Base-by-base conservation (phyloP, 2,797 vertebrate species). In the Phataginus tricuspis region DNA sequence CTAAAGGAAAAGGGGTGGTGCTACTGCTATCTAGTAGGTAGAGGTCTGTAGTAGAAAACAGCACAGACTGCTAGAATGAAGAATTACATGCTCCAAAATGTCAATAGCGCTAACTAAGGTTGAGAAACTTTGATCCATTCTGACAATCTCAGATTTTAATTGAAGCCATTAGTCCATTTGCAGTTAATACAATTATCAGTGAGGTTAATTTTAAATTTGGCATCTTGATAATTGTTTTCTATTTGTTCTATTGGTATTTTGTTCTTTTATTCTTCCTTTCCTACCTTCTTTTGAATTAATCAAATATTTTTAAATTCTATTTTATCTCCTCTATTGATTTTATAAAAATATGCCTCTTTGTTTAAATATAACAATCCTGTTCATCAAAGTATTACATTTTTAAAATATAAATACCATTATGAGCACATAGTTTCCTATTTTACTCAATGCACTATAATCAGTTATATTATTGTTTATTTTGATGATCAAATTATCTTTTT, bases 121-220 rank as follows among this genome's bases (percentile, higher is more conserved):
- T 92, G 57, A 75, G 51, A 83, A 83, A 83, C 16, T 82, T 72
- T 86, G 21, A 68, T 92, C 15, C 85, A 85, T 27, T 85, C 34
- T 79, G 57, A 88, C 23, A 84, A 69, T 25, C 39, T 83, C 42
- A 84, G 21, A 72, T 93, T 90, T 87, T 55, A 91, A 74, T n/a
- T 82, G 64, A 83, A 91, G 14, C 18, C 31, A 72, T 71, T 91
- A 88, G 14, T 68, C 23, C 1, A 84, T 72, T 71, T 59, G 61
- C 18, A 63, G 66, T 82, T 80, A 82, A 39, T 59, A 37, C 78
- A 79, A 31, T 92, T 92, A 23, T 49, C 49, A 86, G 8, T 42
- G 64, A 34, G n/a, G 37, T 31, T 77, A 23, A 91, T 42, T 87
- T 91, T 27, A 68, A 86, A 64, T 77, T 7, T 71, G 53, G 2